phyloP scores from a whole-genome alignment of 2,888 invertebrate species.

The Plagodis dolabraria region DNA sequence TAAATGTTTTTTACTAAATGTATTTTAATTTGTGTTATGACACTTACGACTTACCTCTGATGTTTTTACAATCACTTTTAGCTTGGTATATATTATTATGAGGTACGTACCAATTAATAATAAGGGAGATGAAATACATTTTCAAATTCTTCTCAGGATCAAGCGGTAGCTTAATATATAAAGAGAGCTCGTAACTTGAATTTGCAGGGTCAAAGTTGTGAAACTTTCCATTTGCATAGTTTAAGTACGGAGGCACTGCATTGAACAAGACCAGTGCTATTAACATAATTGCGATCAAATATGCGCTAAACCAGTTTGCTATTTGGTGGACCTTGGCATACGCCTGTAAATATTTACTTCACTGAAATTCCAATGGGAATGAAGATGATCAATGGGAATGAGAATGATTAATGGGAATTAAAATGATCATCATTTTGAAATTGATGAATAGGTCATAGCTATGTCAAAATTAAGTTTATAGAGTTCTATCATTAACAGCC shows the following conservation, averaged over 20 bases:
- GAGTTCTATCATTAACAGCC: too few species aligned
- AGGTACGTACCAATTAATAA: conserved; percentile 38
- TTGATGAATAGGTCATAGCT: too few species aligned
- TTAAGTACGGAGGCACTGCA: conserved; percentile 20
- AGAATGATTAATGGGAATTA: too few species aligned
- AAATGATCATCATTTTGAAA: too few species aligned
- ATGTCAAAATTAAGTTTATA: too few species aligned
- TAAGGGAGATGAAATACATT: conserved; percentile 7
- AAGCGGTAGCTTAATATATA: conserved; percentile 31
- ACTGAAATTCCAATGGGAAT: too few species aligned
- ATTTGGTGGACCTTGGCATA: conserved; percentile 39
- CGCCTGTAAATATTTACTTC: conserved; percentile 43
- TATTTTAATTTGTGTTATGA: too few species aligned
- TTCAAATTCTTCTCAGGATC: conserved; percentile 24
- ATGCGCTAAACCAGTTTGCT: conserved; percentile 30
- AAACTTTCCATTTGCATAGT: conserved; percentile 25
- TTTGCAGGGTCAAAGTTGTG: conserved; percentile 25
- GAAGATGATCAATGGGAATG: too few species aligned
- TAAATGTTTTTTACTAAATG: too few species aligned
- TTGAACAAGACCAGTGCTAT: conserved; percentile 15
- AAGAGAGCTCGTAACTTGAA: conserved; percentile 40
- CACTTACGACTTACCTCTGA: too few species aligned
- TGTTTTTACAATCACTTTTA: too few species aligned
- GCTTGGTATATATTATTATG: too few species aligned
- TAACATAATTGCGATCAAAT: conserved; percentile 2